Percentiles rank a stretch among this genome's conserved stretches.
Conservation (phyloP, 37 sponge, comb jelly and placozoan genomes). For the Crambe crambe region DNA sequence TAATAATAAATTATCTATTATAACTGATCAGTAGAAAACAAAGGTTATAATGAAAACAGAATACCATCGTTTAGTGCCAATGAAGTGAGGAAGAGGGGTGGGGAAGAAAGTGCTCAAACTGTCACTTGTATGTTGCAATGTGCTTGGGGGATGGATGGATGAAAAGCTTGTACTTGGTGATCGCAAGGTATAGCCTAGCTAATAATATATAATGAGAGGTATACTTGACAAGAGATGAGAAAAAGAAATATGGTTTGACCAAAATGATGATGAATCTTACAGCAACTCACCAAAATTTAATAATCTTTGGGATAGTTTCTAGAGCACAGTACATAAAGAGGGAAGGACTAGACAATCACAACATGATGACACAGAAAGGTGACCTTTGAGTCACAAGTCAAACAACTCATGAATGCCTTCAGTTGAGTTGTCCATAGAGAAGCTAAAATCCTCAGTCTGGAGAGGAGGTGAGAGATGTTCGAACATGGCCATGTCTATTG, state of each 20-base stretch:
- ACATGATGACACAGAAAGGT: background rate
- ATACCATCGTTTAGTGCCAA: too few relatives aligned
- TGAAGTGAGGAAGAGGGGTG: background rate
- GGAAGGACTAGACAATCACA: background rate
- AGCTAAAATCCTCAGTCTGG: slow-evolving; percentile 53
- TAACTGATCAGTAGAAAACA: background rate
- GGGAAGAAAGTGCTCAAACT: background rate
- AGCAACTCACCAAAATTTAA: background rate
- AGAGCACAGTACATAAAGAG: background rate
- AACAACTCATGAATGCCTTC: slow-evolving; percentile 81
- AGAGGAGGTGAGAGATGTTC: slow-evolving; percentile 52
- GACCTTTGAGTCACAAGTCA: slow-evolving; percentile 31
- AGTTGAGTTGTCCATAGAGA: slow-evolving; percentile 25
- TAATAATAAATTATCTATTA: too few relatives aligned
- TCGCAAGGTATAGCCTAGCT: background rate
- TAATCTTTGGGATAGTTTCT: background rate
- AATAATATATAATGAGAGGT: background rate
- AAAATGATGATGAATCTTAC: background rate
- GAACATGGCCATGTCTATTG: slow-evolving; percentile 16
- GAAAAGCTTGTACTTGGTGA: too few relatives aligned
- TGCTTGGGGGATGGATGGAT: too few relatives aligned
- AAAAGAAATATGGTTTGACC: background rate
- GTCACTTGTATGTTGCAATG: too few relatives aligned
- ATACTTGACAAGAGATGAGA: background rate
- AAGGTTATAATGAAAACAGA: background rate